Evolutionary conservation across 2,113 vertebrate species (phyloP), one percentile per base, ranked within the genome.

Genomic region (Equus quagga): DNA sequence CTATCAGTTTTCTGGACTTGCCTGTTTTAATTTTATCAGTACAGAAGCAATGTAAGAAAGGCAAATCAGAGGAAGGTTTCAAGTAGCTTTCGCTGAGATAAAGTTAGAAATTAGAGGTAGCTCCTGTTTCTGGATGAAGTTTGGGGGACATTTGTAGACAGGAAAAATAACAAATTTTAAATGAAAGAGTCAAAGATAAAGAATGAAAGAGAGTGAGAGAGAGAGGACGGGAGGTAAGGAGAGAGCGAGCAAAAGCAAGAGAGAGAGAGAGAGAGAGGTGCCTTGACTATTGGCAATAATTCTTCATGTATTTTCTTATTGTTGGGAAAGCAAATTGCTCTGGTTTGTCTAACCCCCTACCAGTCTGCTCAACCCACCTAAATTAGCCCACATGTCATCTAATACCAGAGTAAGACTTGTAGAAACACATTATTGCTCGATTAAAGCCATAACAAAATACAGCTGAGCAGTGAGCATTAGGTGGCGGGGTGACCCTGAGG

Each of bases 331-430:
- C 93, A 97, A 98, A 97, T 96, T 96, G 91, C 96, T 97, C 96
- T 94, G 92, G 83, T 96, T 97, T 98, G 92, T 78, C 92, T 98
- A 98, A 97, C 97, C 97, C 94, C 97, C 97, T 97, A 96, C 92
- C 31, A 28, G 56, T 95, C 95, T 80, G 89, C 92, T 98, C 79
- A 95, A 89, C 80, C 76, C 97, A 97, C 97, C 97, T 90, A 94
- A 97, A 80, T 67, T 84, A 94, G 31, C 88, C 96, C 73, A 15
- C 84, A 94, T 97, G 96, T 97, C 98, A 97, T 93, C 96, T 95
- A 96, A 95, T 94, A 95, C 96, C 54, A 81, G 96, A 87, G 90
- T 58, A 96, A 97, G 94, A 96, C 94, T 93, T 96, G 44, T 95
- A 87, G 97, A 97, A 98, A 97, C 89, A 33, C 89, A 28, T 73